Percentiles rank a stretch among this genome's conserved stretches.
These are phyloP conservation scores for Takifugu rubripes DNA, from an alignment of 2,797 vertebrate species.

Conservation along the genomic window DNA sequence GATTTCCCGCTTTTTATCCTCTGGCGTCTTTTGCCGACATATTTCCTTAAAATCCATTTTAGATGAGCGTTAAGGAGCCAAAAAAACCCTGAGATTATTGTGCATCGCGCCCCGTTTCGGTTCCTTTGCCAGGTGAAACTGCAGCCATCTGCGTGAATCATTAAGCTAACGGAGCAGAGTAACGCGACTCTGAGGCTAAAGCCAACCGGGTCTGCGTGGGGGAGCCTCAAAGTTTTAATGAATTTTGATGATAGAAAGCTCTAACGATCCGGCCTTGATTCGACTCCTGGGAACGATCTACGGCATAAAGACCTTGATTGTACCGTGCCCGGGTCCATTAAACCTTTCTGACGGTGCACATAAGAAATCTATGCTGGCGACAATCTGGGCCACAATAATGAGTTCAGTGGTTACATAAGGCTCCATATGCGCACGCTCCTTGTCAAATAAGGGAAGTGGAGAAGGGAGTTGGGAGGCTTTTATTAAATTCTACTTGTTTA, in stretches of 20 bases:
- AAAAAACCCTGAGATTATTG: too few species aligned
- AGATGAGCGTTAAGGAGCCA: too few species aligned
- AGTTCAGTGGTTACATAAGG: constrained; percentile 49
- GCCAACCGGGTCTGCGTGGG: neutral
- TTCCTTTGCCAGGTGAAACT: constrained; percentile 5
- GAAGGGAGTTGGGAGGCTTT: constrained; percentile 2
- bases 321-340: too few species aligned
- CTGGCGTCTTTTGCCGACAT: too few species aligned
- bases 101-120: neutral
- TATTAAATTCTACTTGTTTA: constrained; percentile 1
- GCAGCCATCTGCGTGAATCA: constrained; percentile 4
- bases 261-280: neutral
- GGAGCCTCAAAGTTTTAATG: neutral
- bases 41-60: too few species aligned
- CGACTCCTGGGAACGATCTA: too few species aligned
- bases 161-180: neutral
- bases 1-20: too few species aligned
- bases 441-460: constrained; percentile 6
- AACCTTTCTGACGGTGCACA: too few species aligned
- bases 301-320: too few species aligned
- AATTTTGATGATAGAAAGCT: neutral
- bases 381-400: constrained; percentile 61
- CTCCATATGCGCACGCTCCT: constrained; percentile 48
- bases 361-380: neutral
- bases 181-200: constrained; percentile 1